These are phyloP conservation scores for Hydractinia echinata DNA, from an alignment of 30 jellyfish, hydroid and myxozoan species.

Conservation along the genomic window DNA sequence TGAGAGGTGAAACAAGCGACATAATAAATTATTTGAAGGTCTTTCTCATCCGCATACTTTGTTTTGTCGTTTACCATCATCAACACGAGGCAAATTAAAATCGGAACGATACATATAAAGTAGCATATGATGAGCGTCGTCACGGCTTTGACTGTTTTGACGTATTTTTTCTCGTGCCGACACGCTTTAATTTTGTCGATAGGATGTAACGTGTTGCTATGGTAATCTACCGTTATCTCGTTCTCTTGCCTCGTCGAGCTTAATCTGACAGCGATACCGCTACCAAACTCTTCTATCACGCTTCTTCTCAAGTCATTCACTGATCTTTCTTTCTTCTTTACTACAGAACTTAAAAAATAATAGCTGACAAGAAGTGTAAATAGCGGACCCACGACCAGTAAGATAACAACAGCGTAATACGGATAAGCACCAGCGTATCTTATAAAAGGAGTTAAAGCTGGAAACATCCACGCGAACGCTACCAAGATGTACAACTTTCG, in stretches of 20 bases:
- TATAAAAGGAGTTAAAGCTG: slow-evolving; percentile 52
- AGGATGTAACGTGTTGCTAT: not conserved
- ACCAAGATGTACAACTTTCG: slow-evolving; percentile 33
- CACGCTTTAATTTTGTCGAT: not conserved
- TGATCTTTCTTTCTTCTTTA: slow-evolving; percentile 10
- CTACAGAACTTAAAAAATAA: slow-evolving; percentile 1
- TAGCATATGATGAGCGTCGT: slow-evolving; percentile 19
- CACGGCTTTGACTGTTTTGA: slow-evolving; percentile 25
- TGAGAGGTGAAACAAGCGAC: slow-evolving; percentile 14
- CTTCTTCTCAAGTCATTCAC: not conserved
- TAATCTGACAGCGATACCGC: too few species aligned
- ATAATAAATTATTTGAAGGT: not conserved
- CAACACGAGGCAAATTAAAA: slow-evolving; percentile 6
- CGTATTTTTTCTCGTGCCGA: not conserved
- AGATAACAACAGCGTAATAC: slow-evolving; percentile 9
- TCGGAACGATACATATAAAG: slow-evolving; percentile 5
- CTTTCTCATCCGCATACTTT: not conserved
- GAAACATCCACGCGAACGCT: slow-evolving; percentile 56
- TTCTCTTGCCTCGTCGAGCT: not conserved
- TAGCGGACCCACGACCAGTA: slow-evolving; percentile 9
- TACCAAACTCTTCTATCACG: not conserved
- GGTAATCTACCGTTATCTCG: not conserved
- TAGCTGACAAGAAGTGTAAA: slow-evolving; percentile 1
- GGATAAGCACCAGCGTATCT: slow-evolving; percentile 24
- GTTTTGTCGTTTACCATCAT: not conserved